Conservation (phyloP, 2,888 invertebrate genomes). For the Xanthorhoe spadicearia region DNA sequence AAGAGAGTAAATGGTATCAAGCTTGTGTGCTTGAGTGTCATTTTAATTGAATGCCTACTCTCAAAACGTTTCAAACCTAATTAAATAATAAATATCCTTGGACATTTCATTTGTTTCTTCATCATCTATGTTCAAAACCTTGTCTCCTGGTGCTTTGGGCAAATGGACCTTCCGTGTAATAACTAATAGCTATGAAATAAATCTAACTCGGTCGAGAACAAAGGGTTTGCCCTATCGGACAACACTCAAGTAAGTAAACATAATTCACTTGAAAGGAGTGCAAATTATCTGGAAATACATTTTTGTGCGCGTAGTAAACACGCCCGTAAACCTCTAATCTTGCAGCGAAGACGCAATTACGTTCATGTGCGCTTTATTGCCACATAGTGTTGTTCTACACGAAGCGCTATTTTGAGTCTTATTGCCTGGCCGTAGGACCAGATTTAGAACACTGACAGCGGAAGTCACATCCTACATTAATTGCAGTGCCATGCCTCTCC, state of each 20-base stretch:
- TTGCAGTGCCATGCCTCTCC: conserved; percentile 29
- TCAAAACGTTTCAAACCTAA: no score
- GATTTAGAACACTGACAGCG: conserved; percentile 19
- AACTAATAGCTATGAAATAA: background rate
- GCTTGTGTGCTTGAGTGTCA: no score
- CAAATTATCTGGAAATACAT: conserved; percentile 21
- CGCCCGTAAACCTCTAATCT: conserved; percentile 43
- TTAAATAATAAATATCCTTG: no score
- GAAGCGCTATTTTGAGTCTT: conserved; percentile 25
- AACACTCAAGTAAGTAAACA: background rate
- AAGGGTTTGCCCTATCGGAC: background rate
- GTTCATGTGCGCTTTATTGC: conserved; percentile 41
- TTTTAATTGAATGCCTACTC: no score
- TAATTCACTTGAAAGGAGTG: conserved; percentile 8
- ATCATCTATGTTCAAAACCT: no score
- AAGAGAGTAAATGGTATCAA: no score
- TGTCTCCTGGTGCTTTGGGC: background rate
- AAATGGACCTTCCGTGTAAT: background rate
- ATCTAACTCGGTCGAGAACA: background rate
- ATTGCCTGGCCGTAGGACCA: conserved; percentile 17
- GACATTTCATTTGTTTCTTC: no score
- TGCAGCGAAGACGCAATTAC: conserved; percentile 43
- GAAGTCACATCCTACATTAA: conserved; percentile 34
- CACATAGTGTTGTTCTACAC: conserved; percentile 29
- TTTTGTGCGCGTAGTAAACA: conserved; percentile 36